These are phyloP conservation scores for Ochotona curzoniae DNA, from an alignment of 2,113 vertebrate genomes.

Conservation along the genomic window DNA sequence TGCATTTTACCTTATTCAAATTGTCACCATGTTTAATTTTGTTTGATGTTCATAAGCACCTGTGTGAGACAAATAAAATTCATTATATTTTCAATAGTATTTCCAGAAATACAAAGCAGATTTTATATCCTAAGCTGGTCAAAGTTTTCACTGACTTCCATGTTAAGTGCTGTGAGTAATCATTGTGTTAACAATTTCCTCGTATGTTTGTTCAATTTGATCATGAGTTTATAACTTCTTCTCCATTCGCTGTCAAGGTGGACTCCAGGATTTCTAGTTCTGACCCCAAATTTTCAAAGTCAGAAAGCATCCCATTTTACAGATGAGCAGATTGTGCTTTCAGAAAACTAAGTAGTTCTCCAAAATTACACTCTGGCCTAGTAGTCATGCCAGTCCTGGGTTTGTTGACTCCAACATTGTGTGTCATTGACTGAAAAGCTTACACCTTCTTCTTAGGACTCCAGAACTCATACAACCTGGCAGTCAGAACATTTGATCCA, in stretches of 20 bases:
- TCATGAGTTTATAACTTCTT: not conserved
- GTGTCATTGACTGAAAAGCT: not conserved
- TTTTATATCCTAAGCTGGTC: not conserved
- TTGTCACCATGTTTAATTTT: constrained; percentile 9
- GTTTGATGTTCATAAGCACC: not conserved
- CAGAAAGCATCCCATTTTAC: not conserved
- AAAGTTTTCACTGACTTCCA: not conserved
- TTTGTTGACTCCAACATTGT: not conserved
- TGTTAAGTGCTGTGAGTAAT: not conserved
- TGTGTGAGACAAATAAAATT: not conserved
- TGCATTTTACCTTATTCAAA: not conserved
- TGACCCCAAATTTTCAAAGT: not conserved
- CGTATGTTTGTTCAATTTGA: not conserved
- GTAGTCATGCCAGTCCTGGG: not conserved
- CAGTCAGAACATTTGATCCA: not conserved
- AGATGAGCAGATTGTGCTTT: not conserved
- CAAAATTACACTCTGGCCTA: not conserved
- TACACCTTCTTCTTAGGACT: not conserved
- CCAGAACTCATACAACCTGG: not conserved
- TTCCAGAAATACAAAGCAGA: not conserved
- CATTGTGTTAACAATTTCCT: not conserved
- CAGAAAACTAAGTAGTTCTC: not conserved
- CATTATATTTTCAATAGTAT: constrained; percentile 17
- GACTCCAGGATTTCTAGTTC: not conserved
- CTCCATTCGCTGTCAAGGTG: not conserved